phyloP scores from a whole-genome alignment of 2,113 vertebrate genomes.

The Pomatorhinus ruficollis region DNA sequence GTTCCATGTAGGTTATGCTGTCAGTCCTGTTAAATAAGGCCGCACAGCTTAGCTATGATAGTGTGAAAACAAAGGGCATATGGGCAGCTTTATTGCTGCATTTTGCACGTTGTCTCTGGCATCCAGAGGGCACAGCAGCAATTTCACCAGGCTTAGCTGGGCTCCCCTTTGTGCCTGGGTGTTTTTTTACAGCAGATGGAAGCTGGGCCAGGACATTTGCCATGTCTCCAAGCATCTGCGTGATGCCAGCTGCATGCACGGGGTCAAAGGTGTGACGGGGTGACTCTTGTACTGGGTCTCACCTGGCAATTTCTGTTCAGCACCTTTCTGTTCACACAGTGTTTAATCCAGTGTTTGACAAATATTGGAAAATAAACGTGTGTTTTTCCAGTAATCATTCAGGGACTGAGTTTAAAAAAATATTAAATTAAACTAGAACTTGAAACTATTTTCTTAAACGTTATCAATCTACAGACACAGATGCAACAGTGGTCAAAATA shows the following conservation, averaged over 20 bases:
- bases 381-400: neutral
- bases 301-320: neutral
- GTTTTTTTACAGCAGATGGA: conserved; percentile 3
- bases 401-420: neutral
- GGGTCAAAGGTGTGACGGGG: neutral
- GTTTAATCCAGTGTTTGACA: neutral
- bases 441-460: rapidly evolving
- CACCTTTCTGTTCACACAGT: neutral
- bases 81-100: neutral
- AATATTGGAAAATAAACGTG: neutral
- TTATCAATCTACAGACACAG: neutral
- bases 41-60: neutral
- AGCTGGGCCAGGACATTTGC: neutral
- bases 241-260: neutral
- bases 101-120: neutral
- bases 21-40: neutral
- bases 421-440: neutral
- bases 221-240: neutral
- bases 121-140: neutral
- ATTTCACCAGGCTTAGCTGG: neutral
- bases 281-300: neutral
- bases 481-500: neutral
- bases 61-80: conserved; percentile 10
- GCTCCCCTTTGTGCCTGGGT: neutral
- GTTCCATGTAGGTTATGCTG: neutral